A percentile compares a stretch with the other conserved stretches of the same genome.
Evolutionary conservation across 2,113 vertebrate genomes (phyloP).

Genomic region (Xiphophorus couchianus): DNA sequence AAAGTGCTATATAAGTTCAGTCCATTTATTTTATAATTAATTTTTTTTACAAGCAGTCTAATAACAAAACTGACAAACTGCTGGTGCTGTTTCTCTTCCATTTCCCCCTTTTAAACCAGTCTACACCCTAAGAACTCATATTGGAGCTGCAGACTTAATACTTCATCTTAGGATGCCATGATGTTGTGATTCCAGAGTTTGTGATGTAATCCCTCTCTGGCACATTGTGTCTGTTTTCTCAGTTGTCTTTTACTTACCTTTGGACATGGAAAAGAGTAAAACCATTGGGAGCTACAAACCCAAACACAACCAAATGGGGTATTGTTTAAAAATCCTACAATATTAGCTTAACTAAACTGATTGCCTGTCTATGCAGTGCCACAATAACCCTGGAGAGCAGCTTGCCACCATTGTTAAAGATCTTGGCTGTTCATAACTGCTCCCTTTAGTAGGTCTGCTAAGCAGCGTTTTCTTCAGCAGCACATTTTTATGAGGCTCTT

Average conservation of each 20-base stretch:
- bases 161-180: not conserved
- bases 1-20: too few relatives aligned
- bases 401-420: constrained; percentile 5
- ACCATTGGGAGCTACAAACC: not conserved
- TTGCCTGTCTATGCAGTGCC: not conserved
- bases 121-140: not conserved
- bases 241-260: not conserved
- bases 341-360: not conserved
- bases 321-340: not conserved
- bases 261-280: not conserved
- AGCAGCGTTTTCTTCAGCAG: constrained; percentile 31
- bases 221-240: not conserved
- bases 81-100: too few relatives aligned
- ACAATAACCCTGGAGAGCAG: constrained; percentile 12
- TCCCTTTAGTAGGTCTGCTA: constrained; percentile 14
- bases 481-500: constrained; percentile 35
- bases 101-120: not conserved
- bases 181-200: not conserved
- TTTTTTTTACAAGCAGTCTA: not conserved
- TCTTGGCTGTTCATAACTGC: constrained; percentile 19
- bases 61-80: not conserved
- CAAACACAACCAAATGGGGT: not conserved
- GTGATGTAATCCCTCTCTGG: too few relatives aligned
- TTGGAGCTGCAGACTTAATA: not conserved
- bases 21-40: too few relatives aligned